Evolutionary conservation across 2,797 vertebrate genomes (phyloP), one percentile per base, ranked within the genome.

Genomic region (Pteronotus mesoamericanus): DNA sequence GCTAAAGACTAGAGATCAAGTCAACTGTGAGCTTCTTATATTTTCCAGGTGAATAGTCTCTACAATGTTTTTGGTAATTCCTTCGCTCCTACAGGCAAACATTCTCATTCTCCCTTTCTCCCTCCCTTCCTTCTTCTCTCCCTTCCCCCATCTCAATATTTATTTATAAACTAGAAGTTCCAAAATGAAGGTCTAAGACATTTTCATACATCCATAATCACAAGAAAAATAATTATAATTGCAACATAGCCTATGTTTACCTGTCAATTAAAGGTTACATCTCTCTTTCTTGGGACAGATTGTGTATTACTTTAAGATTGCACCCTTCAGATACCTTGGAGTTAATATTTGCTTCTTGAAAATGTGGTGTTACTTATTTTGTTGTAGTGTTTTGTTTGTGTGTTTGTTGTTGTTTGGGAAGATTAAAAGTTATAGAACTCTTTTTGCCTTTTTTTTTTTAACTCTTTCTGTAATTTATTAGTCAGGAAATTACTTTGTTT

Each of bases 81-180:
- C 1, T 55, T 16, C 3, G 1, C 1, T 14, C 8, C 37, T 10
- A n/a, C 6, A 10, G 9, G 6, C 5, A 53, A 61, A 64, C 61
- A 64, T n/a, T 26, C 34, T 59, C 19, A 1, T 19, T 39, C 44
- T 24, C 3, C 42, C 57, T 12, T 6, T 46, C 26, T 37, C 7
- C 21, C 5, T 29, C 46, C 9, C 4, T 34, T 32, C 5, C 14
- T 15, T 6, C 44, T 22, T 51, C 39, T 57, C 26, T 12, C 7
- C 46, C 2, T 18, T 21, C 57, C 44, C 7, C 26, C 12, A 57
- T 39, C n/a, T 19, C 26, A 68, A 18, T 5, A 19, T 57, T 66
- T 68, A 57, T n/a, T 61, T 89, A 46, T 34, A 68, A 55, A 46
- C 22, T 24, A 86, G 6, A 12, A 42, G 9, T 85, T 66, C 48